Conservation (phyloP, 2,113 vertebrate species). For the Ageneiosus marmoratus region DNA sequence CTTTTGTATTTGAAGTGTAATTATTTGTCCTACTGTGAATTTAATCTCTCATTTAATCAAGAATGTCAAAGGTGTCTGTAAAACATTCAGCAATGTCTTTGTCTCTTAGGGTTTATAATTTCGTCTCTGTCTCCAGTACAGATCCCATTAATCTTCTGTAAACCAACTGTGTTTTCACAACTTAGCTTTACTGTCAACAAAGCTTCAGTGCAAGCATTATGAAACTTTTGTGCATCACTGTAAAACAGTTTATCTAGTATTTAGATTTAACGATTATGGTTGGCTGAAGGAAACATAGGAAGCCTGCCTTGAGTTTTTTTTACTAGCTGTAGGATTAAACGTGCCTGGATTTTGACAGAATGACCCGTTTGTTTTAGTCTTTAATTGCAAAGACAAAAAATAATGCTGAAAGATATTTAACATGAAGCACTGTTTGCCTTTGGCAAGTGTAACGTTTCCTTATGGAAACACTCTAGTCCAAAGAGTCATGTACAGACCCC, state of each 20-base stretch:
- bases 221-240: slow-evolving; percentile 33
- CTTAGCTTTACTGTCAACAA: slow-evolving; percentile 31
- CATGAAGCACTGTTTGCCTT: not conserved
- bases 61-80: slow-evolving; percentile 52
- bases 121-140: slow-evolving; percentile 53
- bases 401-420: not conserved
- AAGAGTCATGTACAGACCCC: slow-evolving; percentile 38
- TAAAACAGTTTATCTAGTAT: slow-evolving; percentile 20
- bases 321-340: not conserved
- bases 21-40: not conserved
- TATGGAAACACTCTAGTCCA: slow-evolving; percentile 52
- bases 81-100: slow-evolving; percentile 61
- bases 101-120: slow-evolving; percentile 45
- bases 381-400: not conserved
- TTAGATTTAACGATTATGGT: not conserved
- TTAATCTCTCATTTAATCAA: slow-evolving; percentile 29
- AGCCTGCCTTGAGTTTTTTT: not conserved
- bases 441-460: not conserved
- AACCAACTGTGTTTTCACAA: slow-evolving; percentile 43
- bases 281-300: not conserved
- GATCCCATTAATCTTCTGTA: slow-evolving; percentile 57
- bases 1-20: not conserved
- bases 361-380: not conserved
- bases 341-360: not conserved
- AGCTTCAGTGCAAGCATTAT: slow-evolving; percentile 44